Base-by-base conservation (phyloP, 2,113 vertebrate species). In the Odocoileus hemionus region DNA sequence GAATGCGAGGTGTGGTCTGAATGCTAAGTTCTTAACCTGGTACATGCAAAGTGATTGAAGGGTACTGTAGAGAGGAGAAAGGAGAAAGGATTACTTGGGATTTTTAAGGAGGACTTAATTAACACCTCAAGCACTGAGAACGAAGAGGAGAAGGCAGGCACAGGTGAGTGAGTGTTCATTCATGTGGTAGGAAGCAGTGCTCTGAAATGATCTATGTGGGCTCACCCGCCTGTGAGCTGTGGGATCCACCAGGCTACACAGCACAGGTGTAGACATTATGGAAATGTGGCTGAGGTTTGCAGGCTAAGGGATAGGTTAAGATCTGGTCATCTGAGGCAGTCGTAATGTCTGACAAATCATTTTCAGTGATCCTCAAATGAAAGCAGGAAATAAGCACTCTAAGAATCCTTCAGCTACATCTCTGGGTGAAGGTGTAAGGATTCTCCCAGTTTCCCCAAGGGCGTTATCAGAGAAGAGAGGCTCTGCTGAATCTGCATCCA, bases 71-170 rank as follows among this genome's bases (percentile, higher is more conserved):
- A 26, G 30, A 78, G 67, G 39, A 86, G 36, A 50, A 28, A 5
- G 21, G 93, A 79, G 47, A 86, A 70, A 70, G 26, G 79, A 43
- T 95, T 36, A 2, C 33, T 96, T 58, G 64, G 90, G 84, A 50
- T 61, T 95, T 76, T 85, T 50, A 78, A 26, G n/a, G 80, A 70
- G 55, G 26, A 16, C 58, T 17, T 7, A 80, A 47, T 64, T 45
- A 74, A 39, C 36, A 23, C 16, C 26, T 80, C 54, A 14, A 67
- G 74, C 39, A 54, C 36, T n/a, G 64, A 28, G 28, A 4, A 55
- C 54, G 30, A 45, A 87, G 92, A 83, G 76, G 26, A 67, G 58
- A 60, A 85, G 4, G 54, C 54, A 84, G 60, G 52, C 57, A 7
- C 60, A 39, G 58, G 2, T 33, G 90, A 55, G 64, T 82, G 33